Conservation (phyloP, 2,888 invertebrate genomes). For the Rhagium mordax region DNA sequence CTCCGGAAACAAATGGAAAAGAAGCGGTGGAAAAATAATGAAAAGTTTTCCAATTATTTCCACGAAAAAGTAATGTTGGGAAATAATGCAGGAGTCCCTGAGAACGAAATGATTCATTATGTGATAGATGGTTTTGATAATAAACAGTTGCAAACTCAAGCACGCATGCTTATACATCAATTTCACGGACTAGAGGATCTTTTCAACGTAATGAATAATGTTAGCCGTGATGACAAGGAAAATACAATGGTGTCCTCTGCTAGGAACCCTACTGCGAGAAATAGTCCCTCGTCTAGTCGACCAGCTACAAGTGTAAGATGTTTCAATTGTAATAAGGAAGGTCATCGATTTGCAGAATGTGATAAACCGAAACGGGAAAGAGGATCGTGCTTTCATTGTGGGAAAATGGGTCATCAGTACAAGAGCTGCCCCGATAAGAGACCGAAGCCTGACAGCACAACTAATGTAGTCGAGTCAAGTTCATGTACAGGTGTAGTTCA, state of each 20-base stretch:
- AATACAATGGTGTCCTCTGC: background rate
- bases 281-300: background rate
- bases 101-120: constrained; percentile 39
- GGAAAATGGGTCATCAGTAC: constrained; percentile 59
- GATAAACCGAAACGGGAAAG: constrained; percentile 31
- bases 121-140: constrained; percentile 43
- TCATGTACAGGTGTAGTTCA: background rate
- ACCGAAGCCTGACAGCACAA: constrained; percentile 10
- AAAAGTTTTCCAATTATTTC: constrained; percentile 38
- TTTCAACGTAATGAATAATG: background rate
- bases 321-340: constrained; percentile 34
- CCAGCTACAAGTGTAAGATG: background rate
- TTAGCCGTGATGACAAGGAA: background rate
- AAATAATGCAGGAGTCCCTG: constrained; percentile 31
- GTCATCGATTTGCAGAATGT: constrained; percentile 23
- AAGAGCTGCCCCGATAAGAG: constrained; percentile 32
- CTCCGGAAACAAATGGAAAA: constrained; percentile 17
- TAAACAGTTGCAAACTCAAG: constrained; percentile 29
- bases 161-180: constrained; percentile 16
- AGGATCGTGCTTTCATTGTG: constrained; percentile 53
- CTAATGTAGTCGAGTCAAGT: background rate
- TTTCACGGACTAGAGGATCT: background rate
- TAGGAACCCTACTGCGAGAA: background rate
- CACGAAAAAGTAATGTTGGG: constrained; percentile 41
- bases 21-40: constrained; percentile 35